Base-by-base conservation (phyloP, 2,797 vertebrate genomes). In the Zenarchopterus dispar region DNA sequence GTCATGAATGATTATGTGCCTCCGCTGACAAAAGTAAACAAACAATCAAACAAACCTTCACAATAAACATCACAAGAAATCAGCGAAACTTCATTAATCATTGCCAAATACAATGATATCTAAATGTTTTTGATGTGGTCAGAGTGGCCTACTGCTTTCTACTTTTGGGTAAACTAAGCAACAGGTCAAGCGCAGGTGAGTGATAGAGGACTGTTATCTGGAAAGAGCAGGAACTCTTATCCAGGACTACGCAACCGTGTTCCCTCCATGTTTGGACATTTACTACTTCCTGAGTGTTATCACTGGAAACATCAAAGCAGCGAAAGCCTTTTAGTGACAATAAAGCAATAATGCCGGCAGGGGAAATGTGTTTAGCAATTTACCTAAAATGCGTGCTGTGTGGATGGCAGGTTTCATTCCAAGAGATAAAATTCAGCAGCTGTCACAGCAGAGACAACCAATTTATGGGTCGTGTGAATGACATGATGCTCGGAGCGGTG, bases 331-430 rank as follows among this genome's bases (percentile, higher is more conserved):
- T 84, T 72, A 84, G 84, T 78, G 82, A 77, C 75, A 77, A 51
- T 87, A 75, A 81, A 86, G 80, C 51, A 61, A 90, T 82, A 66
- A 51, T 3, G 50, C 62, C 11, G 0, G 46, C 11, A 33, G 83
- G 55, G 48, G 50, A 67, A 70, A 78, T 73, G 80, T 68, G 79
- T 83, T 89, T 41, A 75, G 84, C 82, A 88, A 90, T 93, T 93
- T 85, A 70, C 56, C 78, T 82, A 82, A 86, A 87, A 87, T 70
- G 73, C 66, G 56, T 52, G 75, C 85, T 87, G 89, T 78, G 84
- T 88, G 86, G 80, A 74, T 64, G 70, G 73, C 81, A 81, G 88
- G 78, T 67, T 78, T 80, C 59, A 50, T 55, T 84, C 75, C 69
- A 17, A 33, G 53, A 77, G 82, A 84, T 86, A 80, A 85, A 88